Evolutionary conservation across 2,888 invertebrate genomes (phyloP), one percentile per base, ranked within the genome.

Genomic region (Gastracanthus pulcherrimus): DNA sequence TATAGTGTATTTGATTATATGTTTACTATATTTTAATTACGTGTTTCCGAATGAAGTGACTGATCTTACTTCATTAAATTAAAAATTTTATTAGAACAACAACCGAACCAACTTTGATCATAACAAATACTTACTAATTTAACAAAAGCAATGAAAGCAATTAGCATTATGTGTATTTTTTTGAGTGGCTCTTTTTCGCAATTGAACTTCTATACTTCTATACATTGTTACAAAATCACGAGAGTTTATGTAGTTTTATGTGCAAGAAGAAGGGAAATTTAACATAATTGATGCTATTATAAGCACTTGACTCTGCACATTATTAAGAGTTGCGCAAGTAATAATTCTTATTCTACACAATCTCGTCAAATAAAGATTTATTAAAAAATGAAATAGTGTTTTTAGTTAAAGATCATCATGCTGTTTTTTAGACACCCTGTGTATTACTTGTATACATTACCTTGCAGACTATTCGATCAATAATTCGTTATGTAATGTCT

Each of bases 301-400:
- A 29, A 19, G 31, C n/a, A 19, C 6, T 31, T 26, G 26, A 41
- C 36, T 31, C 4, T 69, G n/a, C 31, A 11, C 16, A 45, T 45
- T 45, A 45, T 45, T 45, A 11, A 48, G n/a, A 69, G 48, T 69
- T 48, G 19, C 48, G 48, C n/a, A 69, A 69, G 48, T 48, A 45
- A 34, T 69, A 48, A 29, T n/a, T 31, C 7, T 48, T 48, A 9
- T 23, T 62, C 13, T 45, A 13, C 9, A 16, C 3, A 45, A 45
- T 45, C 16, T 7, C 13, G 3, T n/a, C 31, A n/a, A 48, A 48
- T 19, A 7, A 31, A 45, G 48, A 69, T 69, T 69, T 34, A 41
- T 41, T 19, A 19, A 45, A 48, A 29, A 31, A 67, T 48, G 2
- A 67, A 67, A 45, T n/a, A n/a, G n/a, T n/a, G n/a, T n/a, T n/a